phyloP scores from a whole-genome alignment of 2,888 invertebrate species.

The Mythimna albipuncta region DNA sequence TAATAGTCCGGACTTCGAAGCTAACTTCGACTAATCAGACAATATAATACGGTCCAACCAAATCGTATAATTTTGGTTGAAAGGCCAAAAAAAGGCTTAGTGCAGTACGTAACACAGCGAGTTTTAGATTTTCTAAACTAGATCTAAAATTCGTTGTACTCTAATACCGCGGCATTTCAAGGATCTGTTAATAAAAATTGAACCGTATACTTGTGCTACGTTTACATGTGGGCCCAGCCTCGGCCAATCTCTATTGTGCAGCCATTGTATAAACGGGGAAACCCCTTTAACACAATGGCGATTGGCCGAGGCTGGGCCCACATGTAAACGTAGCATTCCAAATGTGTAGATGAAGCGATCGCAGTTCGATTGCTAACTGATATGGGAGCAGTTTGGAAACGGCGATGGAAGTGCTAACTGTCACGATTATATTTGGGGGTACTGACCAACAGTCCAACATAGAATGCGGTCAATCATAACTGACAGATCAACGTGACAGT shows the following conservation, averaged over 20 bases:
- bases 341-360: slow-evolving; percentile 16
- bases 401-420: slow-evolving; percentile 27
- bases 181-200: not conserved
- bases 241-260: too few relatives aligned
- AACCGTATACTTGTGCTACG: not conserved
- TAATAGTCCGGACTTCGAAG: slow-evolving; percentile 22
- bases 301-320: too few relatives aligned
- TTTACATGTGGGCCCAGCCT: too few relatives aligned
- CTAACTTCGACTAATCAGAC: slow-evolving; percentile 17
- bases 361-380: slow-evolving; percentile 19
- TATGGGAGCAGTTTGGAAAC: slow-evolving; percentile 38
- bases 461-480: not conserved
- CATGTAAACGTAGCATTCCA: too few relatives aligned
- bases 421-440: slow-evolving; percentile 13
- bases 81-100: not conserved
- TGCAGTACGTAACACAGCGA: too few relatives aligned
- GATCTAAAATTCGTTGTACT: not conserved
- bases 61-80: not conserved
- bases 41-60: slow-evolving; percentile 12
- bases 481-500: slow-evolving; percentile 13
- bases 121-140: too few relatives aligned
- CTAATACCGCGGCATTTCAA: not conserved
- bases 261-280: too few relatives aligned
- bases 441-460: not conserved
- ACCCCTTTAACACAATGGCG: too few relatives aligned